These are phyloP conservation scores for Nycticebus coucang DNA, from an alignment of 2,113 vertebrate genomes.

Conservation along the genomic window DNA sequence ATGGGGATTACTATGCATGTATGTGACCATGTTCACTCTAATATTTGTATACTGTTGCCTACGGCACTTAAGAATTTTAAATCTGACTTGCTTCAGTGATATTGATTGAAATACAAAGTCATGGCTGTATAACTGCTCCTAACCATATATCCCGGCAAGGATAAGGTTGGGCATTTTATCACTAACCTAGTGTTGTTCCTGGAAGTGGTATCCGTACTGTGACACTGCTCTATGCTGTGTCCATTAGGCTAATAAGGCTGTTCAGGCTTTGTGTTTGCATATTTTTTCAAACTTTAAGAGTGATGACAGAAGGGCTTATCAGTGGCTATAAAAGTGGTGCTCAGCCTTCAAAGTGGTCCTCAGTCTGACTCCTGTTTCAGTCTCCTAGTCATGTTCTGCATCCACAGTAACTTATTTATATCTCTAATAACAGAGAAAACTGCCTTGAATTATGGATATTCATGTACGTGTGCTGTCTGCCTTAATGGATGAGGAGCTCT, in stretches of 20 bases:
- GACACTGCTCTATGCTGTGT: not conserved
- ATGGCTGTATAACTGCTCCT: not conserved
- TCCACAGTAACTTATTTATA: slow-evolving; percentile 19
- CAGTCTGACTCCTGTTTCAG: not conserved
- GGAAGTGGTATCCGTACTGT: not conserved
- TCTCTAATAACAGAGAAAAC: slow-evolving; percentile 39
- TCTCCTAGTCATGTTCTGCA: not conserved
- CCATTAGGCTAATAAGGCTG: not conserved
- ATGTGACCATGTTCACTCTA: not conserved
- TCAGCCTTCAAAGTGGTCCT: not conserved
- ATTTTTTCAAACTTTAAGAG: not conserved
- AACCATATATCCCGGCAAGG: not conserved
- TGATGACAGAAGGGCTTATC: slow-evolving; percentile 28
- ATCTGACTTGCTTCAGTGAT: not conserved
- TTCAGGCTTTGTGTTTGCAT: not conserved
- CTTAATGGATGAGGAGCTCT: not conserved
- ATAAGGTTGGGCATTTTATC: slow-evolving; percentile 9
- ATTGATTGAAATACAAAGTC: not conserved
- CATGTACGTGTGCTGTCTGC: not conserved
- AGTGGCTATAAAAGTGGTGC: not conserved
- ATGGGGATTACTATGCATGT: not conserved
- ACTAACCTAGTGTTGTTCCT: not conserved
- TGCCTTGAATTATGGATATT: slow-evolving; percentile 38
- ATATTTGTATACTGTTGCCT: not conserved
- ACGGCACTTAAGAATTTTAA: not conserved